phyloP scores from a whole-genome alignment of 2,113 vertebrate genomes.

The Panthera uncia region DNA sequence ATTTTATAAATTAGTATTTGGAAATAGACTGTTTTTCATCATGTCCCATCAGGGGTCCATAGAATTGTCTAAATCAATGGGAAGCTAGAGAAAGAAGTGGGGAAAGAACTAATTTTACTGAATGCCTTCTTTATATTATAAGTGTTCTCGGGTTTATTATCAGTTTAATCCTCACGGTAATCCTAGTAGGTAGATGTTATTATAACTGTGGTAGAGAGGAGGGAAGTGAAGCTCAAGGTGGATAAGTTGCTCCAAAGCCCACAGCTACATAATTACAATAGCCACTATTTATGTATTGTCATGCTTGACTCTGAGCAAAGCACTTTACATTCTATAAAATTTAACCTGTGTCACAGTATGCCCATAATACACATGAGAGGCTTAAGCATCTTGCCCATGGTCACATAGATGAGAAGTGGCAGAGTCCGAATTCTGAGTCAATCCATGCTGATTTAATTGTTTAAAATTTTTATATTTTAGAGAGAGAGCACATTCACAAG shows the following conservation, averaged over 20 bases:
- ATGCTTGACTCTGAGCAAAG: neutral
- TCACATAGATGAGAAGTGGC: neutral
- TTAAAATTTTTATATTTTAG: no score
- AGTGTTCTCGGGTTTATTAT: constrained; percentile 13
- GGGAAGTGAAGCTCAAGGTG: neutral
- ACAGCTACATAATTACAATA: neutral
- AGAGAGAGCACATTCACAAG: no score
- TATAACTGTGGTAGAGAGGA: neutral
- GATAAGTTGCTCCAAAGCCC: neutral
- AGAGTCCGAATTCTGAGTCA: neutral
- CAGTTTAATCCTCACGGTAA: neutral
- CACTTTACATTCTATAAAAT: neutral
- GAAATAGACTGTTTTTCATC: constrained; percentile 5
- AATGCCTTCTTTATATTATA: neutral
- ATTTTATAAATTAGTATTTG: neutral
- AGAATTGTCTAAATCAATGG: neutral
- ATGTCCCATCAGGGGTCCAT: neutral
- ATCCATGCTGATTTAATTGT: neutral
- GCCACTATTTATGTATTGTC: neutral
- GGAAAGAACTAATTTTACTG: neutral
- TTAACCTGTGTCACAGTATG: neutral
- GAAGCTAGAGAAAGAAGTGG: neutral
- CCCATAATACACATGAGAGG: neutral
- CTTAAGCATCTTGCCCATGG: neutral
- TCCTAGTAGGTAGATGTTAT: neutral